Conservation (phyloP, 92 coral and sea anemone genomes). For the Actinostola sp. region DNA sequence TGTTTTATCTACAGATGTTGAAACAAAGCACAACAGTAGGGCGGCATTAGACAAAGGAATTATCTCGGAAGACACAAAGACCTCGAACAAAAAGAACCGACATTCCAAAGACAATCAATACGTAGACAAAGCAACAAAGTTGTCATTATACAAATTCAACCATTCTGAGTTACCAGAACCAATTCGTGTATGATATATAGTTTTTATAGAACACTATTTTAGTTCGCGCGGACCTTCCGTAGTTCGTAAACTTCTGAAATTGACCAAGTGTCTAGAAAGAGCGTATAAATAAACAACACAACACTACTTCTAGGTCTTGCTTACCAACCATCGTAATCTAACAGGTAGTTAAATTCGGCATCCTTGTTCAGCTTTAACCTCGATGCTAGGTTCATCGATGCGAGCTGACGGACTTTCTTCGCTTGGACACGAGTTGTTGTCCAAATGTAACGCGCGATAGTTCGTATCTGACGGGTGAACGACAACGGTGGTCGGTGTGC, state of each 20-base stretch:
- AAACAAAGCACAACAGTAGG: slow-evolving; percentile 2
- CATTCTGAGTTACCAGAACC: slow-evolving; percentile 15
- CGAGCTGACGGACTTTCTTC: slow-evolving; percentile 11
- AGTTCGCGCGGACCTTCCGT: background rate
- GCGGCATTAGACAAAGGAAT: slow-evolving; percentile 18
- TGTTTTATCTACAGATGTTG: background rate
- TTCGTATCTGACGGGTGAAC: too few relatives aligned
- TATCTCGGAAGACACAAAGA: slow-evolving; percentile 9
- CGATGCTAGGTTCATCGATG: slow-evolving; percentile 72
- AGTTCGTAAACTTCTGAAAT: slow-evolving; percentile 22
- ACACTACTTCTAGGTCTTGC: slow-evolving; percentile 5
- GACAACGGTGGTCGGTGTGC: background rate
- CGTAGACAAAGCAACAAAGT: slow-evolving; percentile 28
- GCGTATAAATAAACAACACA: slow-evolving; percentile 29
- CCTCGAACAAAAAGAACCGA: background rate
- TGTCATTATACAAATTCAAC: slow-evolving; percentile 14
- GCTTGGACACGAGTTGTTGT: slow-evolving; percentile 1
- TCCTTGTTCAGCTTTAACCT: slow-evolving; percentile 87
- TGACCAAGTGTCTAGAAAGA: slow-evolving; percentile 13
- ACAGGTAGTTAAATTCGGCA: slow-evolving; percentile 63
- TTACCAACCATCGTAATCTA: slow-evolving; percentile 15
- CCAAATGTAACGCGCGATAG: slow-evolving; percentile 31
- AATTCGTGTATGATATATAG: too few relatives aligned
- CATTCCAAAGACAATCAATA: slow-evolving; percentile 24
- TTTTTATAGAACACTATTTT: background rate